phyloP scores from a whole-genome alignment of 1,140 invertebrate genomes.

The Anoplophora glabripennis region DNA sequence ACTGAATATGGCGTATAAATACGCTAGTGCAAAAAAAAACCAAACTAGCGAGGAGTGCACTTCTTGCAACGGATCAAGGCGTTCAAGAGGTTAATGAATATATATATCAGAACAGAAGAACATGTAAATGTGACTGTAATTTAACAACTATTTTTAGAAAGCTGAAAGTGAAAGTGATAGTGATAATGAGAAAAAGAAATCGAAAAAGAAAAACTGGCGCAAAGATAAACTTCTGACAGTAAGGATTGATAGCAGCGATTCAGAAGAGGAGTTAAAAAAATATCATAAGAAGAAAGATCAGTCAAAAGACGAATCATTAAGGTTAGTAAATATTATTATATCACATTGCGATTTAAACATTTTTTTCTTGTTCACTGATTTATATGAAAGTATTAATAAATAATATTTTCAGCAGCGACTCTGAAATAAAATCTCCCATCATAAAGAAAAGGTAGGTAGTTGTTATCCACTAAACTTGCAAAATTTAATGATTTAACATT shows the following conservation, averaged over 20 bases:
- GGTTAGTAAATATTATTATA: constrained; percentile 14
- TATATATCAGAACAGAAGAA: no score
- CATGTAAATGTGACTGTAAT: no score
- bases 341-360: not conserved
- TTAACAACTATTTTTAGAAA: no score
- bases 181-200: constrained; percentile 8
- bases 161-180: not conserved
- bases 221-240: constrained; percentile 25
- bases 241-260: constrained; percentile 29
- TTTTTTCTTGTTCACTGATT: not conserved
- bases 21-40: no score
- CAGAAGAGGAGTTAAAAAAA: constrained; percentile 30
- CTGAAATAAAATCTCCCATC: constrained; percentile 7
- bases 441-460: constrained; percentile 19
- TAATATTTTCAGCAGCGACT: constrained; percentile 1
- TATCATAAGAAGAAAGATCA: constrained; percentile 28
- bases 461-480: no score
- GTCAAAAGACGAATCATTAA: constrained; percentile 14
- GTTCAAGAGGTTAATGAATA: no score
- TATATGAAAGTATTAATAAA: no score
- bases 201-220: constrained; percentile 13
- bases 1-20: no score
- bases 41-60: no score
- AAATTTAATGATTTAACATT: no score
- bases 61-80: no score